Conservation (phyloP, 2,888 invertebrate species). For the Drosophila meridiana region DNA sequence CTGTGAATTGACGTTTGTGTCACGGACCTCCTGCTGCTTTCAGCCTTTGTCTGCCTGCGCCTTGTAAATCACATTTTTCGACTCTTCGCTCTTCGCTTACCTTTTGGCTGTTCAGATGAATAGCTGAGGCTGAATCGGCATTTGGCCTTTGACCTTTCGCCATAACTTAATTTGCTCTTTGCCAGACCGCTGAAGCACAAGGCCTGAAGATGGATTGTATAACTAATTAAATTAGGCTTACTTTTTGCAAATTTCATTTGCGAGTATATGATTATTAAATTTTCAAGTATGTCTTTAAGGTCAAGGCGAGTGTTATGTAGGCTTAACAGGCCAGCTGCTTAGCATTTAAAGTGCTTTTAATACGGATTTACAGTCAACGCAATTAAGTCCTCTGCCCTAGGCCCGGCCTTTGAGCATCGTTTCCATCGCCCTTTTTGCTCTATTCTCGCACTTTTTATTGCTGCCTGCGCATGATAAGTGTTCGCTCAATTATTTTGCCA, state of each 20-base stretch:
- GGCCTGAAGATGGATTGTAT: slow-evolving; percentile 61
- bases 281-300: slow-evolving; percentile 43
- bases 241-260: slow-evolving; percentile 58
- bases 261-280: slow-evolving; percentile 41
- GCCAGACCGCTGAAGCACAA: slow-evolving; percentile 19
- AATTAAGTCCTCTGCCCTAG: slow-evolving; percentile 44
- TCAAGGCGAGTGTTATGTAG: background rate
- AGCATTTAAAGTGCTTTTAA: slow-evolving; percentile 69
- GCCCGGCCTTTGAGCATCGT: slow-evolving; percentile 12
- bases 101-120: slow-evolving; percentile 17
- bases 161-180: slow-evolving; percentile 43
- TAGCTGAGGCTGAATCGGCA: background rate
- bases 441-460: slow-evolving; percentile 23
- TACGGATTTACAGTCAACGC: slow-evolving; percentile 54
- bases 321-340: slow-evolving; percentile 35
- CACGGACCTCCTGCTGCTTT: slow-evolving; percentile 10
- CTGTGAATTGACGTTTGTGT: slow-evolving; percentile 32
- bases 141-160: slow-evolving; percentile 19
- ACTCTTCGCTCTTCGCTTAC: slow-evolving; percentile 21
- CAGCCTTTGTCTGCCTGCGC: slow-evolving; percentile 5
- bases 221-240: slow-evolving; percentile 65
- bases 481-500: slow-evolving; percentile 63
- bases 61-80: slow-evolving; percentile 12
- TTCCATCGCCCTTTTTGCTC: background rate
- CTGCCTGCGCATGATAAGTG: slow-evolving; percentile 29